Percentiles rank a stretch among this genome's conserved stretches.
Evolutionary conservation across 2,888 invertebrate species (phyloP).

Genomic region (Himalopsyche anomala): DNA sequence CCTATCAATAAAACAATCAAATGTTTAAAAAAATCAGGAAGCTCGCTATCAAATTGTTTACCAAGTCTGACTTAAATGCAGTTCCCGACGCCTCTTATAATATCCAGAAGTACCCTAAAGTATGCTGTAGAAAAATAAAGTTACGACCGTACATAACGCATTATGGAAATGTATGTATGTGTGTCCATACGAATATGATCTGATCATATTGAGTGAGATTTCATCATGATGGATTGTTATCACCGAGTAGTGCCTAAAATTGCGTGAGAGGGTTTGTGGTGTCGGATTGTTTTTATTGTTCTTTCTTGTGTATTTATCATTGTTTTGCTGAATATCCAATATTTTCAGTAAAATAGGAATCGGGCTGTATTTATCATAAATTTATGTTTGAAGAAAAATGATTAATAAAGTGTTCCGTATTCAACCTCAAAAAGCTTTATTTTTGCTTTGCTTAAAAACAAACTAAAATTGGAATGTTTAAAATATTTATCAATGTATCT

Average conservation of each 20-base stretch:
- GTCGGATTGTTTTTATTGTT: neutral
- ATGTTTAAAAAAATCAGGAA: no score
- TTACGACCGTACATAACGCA: neutral
- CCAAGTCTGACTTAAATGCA: neutral
- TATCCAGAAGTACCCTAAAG: neutral
- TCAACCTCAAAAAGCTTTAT: no score
- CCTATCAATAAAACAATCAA: no score
- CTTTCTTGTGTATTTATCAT: no score
- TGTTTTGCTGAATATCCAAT: no score
- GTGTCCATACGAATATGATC: neutral
- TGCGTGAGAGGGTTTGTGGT: neutral
- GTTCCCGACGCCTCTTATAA: neutral
- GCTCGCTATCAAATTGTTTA: neutral
- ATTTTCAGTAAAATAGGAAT: no score
- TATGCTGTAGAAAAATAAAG: neutral
- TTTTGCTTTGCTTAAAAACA: no score
- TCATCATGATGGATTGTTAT: constrained; percentile 14
- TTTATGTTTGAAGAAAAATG: no score
- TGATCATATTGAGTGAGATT: constrained; percentile 13
- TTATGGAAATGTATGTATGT: neutral
- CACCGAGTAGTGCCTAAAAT: neutral
- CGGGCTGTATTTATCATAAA: no score
- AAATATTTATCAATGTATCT: neutral
- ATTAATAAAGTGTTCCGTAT: no score
- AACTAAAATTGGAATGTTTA: no score